A percentile compares a stretch with the other conserved stretches of the same genome.
These are phyloP conservation scores for Pollenia griseotomentosa DNA, from an alignment of 2,888 invertebrate species.

Conservation along the genomic window DNA sequence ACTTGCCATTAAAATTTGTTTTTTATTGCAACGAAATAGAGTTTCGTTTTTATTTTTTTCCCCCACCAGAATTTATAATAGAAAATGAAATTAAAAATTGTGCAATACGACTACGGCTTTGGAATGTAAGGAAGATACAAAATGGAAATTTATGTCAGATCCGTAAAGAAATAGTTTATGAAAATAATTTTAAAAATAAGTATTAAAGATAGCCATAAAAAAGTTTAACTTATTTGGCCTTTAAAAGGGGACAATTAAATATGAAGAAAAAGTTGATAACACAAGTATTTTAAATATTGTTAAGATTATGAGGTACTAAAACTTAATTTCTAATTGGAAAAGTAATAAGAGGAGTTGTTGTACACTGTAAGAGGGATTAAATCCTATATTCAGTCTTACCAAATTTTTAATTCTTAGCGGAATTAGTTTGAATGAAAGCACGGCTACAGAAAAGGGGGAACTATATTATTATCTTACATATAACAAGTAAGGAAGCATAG, in stretches of 20 bases:
- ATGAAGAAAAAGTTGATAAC: too few species aligned
- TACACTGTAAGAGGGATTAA: too few species aligned
- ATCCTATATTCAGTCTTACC: too few species aligned
- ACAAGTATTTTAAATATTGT: too few species aligned
- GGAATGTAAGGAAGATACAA: not conserved
- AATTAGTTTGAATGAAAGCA: too few species aligned
- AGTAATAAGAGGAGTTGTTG: too few species aligned
- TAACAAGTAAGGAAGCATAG: too few species aligned
- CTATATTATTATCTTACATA: too few species aligned
- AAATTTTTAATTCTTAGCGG: too few species aligned
- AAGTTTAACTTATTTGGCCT: not conserved
- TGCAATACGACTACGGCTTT: constrained; percentile 31
- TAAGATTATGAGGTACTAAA: too few species aligned
- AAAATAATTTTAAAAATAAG: constrained; percentile 5
- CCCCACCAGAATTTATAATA: constrained; percentile 54
- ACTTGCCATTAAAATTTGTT: constrained; percentile 73
- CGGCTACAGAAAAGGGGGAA: too few species aligned
- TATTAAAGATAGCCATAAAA: not conserved
- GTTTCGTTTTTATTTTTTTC: constrained; percentile 32
- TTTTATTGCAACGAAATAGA: constrained; percentile 65
- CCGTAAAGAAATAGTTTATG: not conserved
- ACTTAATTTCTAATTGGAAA: not conserved
- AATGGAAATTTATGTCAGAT: constrained; percentile 40
- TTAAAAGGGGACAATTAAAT: not conserved
- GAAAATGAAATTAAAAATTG: constrained; percentile 71